A percentile compares a stretch with the other conserved stretches of the same genome.
Evolutionary conservation across 2,113 vertebrate genomes (phyloP).

Genomic region (Lampris megalopsis): DNA sequence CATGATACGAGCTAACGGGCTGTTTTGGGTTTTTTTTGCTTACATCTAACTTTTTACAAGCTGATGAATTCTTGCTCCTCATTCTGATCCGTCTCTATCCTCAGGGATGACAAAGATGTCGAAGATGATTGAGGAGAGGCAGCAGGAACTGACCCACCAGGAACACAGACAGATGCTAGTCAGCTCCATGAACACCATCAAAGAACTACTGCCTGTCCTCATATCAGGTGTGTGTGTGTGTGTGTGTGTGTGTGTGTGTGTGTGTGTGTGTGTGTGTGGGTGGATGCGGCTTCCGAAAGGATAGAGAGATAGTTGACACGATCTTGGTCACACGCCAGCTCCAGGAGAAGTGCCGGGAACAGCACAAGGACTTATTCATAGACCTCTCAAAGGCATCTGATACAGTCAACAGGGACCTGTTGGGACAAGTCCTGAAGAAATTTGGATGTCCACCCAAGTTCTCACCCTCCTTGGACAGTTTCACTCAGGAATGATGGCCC

Average conservation of each 20-base stretch:
- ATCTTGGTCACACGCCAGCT: too few species aligned
- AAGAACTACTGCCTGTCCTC: slow-evolving; percentile 95
- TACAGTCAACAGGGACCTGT: too few species aligned
- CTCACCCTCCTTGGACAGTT: too few species aligned
- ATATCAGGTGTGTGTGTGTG: slow-evolving; percentile 89
- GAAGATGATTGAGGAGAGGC: slow-evolving; percentile 98
- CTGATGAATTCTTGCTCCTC: not conserved
- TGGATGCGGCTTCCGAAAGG: too few species aligned
- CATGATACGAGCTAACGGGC: slow-evolving; percentile 9
- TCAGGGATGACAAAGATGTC: slow-evolving; percentile 99
- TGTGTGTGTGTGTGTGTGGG: slow-evolving; percentile 69
- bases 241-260: not conserved
- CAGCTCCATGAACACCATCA: slow-evolving; percentile 96
- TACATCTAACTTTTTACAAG: slow-evolving; percentile 4
- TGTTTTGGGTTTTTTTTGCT: slow-evolving; percentile 4
- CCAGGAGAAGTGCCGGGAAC: too few species aligned
- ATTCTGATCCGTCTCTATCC: not conserved
- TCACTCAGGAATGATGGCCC: too few species aligned
- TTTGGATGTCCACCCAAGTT: too few species aligned
- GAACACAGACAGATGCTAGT: slow-evolving; percentile 96
- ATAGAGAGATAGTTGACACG: too few species aligned
- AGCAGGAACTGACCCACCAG: slow-evolving; percentile 97
- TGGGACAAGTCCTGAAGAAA: too few species aligned
- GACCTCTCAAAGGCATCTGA: too few species aligned
- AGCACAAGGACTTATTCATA: too few species aligned